Conservation (phyloP, 2,888 invertebrate species). For the Drosophila prostipennis region DNA sequence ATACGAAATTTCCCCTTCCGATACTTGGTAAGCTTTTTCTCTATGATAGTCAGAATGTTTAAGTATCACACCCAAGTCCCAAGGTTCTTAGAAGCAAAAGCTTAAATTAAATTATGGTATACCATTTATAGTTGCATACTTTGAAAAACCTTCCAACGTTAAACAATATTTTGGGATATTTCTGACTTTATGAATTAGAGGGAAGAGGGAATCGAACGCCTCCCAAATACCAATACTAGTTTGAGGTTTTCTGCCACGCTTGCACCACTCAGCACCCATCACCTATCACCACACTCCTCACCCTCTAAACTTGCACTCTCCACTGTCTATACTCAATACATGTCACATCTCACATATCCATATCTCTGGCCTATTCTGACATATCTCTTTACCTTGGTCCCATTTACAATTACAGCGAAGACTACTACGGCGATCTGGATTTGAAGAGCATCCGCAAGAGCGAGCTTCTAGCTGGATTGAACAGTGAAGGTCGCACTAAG, state of each 20-base stretch:
- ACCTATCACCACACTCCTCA: constrained; percentile 31
- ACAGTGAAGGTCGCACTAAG: constrained; percentile 82
- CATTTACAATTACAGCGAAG: constrained; percentile 91
- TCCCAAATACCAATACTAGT: too few relatives aligned
- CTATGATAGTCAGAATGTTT: too few relatives aligned
- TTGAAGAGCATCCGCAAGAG: constrained; percentile 97
- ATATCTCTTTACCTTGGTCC: constrained; percentile 77
- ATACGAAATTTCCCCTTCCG: too few relatives aligned
- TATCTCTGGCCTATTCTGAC: constrained; percentile 81
- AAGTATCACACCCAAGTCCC: too few relatives aligned
- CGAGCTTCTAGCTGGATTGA: constrained; percentile 93
- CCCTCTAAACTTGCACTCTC: constrained; percentile 11
- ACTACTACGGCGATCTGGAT: constrained; percentile 98
- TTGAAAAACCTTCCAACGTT: too few relatives aligned
- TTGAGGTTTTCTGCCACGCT: constrained; percentile 45
- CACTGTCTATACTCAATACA: constrained; percentile 23
- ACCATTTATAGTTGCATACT: too few relatives aligned
- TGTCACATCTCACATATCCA: constrained; percentile 47
- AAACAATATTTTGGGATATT: background rate
- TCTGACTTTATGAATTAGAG: background rate
- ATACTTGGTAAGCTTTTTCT: too few relatives aligned
- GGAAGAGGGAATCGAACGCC: too few relatives aligned
- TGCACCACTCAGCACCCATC: constrained; percentile 52
- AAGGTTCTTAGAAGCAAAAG: too few relatives aligned
- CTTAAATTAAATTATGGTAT: too few relatives aligned